Evolutionary conservation across 2,797 vertebrate species (phyloP).

Genomic region (Falco cherrug): DNA sequence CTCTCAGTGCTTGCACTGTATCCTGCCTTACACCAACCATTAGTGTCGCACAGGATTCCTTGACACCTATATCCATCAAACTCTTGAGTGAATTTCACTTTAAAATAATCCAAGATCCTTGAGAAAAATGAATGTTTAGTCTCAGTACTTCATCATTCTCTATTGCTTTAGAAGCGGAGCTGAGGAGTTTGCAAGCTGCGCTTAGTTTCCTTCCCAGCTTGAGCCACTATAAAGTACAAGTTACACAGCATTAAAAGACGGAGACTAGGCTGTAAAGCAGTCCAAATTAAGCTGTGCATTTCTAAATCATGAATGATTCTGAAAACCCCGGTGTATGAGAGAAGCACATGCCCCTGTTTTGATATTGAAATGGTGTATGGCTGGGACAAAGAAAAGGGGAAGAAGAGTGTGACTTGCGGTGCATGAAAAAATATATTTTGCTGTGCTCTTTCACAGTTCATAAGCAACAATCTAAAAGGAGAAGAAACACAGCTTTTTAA

Average conservation of each 20-base stretch:
- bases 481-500: background rate
- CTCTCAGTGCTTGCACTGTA: background rate
- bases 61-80: background rate
- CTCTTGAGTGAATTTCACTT: background rate
- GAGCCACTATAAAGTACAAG: constrained; percentile 36
- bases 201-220: constrained; percentile 47
- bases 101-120: constrained; percentile 23
- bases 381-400: constrained; percentile 29
- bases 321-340: background rate
- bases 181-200: constrained; percentile 26
- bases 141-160: constrained; percentile 22
- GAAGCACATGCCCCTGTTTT: background rate
- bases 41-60: background rate
- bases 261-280: constrained; percentile 14
- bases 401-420: background rate
- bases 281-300: constrained; percentile 32
- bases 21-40: background rate
- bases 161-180: constrained; percentile 31
- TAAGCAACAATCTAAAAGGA: background rate
- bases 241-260: constrained; percentile 10
- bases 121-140: constrained; percentile 16
- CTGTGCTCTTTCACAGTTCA: background rate
- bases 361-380: background rate
- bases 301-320: constrained; percentile 49
- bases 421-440: background rate